These are phyloP conservation scores for Microctonus hyperodae DNA, from an alignment of 2,888 invertebrate genomes.

Conservation along the genomic window DNA sequence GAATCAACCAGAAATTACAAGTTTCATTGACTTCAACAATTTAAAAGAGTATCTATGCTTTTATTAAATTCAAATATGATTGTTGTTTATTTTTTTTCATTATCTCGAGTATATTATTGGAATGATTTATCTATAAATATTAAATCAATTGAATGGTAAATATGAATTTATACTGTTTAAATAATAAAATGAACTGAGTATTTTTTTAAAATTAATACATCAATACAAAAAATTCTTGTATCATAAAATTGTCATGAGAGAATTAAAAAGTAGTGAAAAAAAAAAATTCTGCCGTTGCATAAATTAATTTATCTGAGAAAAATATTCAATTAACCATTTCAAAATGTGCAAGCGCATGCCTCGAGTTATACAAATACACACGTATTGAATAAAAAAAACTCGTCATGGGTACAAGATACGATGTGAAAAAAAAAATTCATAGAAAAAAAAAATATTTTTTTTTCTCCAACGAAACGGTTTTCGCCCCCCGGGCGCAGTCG, in stretches of 20 bases:
- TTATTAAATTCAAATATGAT: background rate
- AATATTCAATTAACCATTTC: background rate
- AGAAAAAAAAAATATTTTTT: background rate
- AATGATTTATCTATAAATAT: no score
- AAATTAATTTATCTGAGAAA: background rate
- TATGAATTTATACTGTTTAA: no score
- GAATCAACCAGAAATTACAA: conserved; percentile 34
- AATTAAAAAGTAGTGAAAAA: no score
- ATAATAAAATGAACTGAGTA: no score
- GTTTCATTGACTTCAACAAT: conserved; percentile 30
- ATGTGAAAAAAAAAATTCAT: background rate
- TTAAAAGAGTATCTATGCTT: conserved; percentile 16
- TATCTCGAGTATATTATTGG: background rate
- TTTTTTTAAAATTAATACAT: no score
- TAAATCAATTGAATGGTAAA: no score
- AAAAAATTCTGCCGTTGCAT: background rate
- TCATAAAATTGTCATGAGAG: no score
- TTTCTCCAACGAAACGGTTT: conserved; percentile 13
- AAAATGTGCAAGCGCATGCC: background rate
- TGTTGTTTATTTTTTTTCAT: background rate
- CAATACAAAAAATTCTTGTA: no score
- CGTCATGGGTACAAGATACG: background rate
- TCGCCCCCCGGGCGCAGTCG: conserved; percentile 9
- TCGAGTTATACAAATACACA: background rate
- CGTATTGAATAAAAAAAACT: background rate